phyloP scores from a whole-genome alignment of 2,113 vertebrate genomes.

The Rhipidura dahli region DNA sequence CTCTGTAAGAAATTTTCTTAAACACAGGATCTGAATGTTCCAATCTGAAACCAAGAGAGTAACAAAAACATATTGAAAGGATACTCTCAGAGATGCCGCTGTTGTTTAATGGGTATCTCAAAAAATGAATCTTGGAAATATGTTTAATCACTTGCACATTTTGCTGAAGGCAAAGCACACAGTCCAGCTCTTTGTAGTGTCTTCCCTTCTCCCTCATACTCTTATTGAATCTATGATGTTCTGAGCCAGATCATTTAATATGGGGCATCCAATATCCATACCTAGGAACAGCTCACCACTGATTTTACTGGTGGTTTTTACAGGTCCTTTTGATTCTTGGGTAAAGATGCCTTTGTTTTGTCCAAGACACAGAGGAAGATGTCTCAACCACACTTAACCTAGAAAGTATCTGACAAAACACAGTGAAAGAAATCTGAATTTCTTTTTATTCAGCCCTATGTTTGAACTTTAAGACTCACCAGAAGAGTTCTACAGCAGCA shows the following conservation, averaged over 20 bases:
- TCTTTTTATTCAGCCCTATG: neutral
- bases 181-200: neutral
- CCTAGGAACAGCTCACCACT: neutral
- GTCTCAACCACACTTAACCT: neutral
- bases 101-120: neutral
- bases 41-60: constrained; percentile 40
- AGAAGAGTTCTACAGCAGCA: neutral
- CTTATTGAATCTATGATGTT: neutral
- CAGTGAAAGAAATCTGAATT: neutral
- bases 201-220: neutral
- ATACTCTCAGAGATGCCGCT: neutral
- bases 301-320: neutral
- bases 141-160: neutral
- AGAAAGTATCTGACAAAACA: neutral
- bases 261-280: neutral
- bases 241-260: neutral
- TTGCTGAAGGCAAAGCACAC: neutral
- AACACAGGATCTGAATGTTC: constrained; percentile 69
- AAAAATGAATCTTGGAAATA: neutral
- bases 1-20: constrained; percentile 91
- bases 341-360: neutral
- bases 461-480: neutral
- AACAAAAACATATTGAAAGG: neutral
- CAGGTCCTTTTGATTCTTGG: neutral
- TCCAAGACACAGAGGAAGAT: neutral